Conservation (phyloP, 2,113 vertebrate species). For the Rhinolophus ferrumequinum region DNA sequence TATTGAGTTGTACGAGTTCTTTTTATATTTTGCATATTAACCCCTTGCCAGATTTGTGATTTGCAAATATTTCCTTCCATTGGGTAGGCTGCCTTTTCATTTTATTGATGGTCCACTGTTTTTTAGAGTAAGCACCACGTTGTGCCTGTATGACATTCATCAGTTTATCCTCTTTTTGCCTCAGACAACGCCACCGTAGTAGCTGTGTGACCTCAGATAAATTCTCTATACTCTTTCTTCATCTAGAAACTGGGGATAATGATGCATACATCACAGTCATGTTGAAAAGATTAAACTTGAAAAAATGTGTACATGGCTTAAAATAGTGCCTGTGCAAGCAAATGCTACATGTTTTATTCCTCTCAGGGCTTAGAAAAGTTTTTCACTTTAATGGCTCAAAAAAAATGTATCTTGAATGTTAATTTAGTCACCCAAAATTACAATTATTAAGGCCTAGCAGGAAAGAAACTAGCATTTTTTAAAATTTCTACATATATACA, state of each 20-base stretch:
- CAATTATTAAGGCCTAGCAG: neutral
- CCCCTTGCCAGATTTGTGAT: neutral
- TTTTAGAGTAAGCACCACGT: neutral
- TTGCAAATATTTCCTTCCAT: neutral
- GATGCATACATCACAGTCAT: neutral
- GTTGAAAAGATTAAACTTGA: neutral
- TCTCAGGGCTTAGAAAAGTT: neutral
- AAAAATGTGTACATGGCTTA: neutral
- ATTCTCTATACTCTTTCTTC: neutral
- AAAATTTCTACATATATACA: too few species aligned
- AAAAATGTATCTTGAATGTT: neutral
- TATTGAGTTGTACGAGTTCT: neutral
- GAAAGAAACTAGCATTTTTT: neutral
- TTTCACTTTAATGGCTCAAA: neutral
- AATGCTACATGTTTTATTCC: neutral
- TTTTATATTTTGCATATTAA: neutral
- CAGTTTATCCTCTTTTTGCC: neutral
- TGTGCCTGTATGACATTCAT: neutral
- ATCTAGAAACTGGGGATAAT: neutral
- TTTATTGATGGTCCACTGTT: neutral
- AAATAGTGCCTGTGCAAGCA: neutral
- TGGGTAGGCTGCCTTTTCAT: neutral
- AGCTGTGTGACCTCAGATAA: neutral
- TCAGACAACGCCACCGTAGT: neutral
- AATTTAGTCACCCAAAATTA: neutral